Evolutionary conservation across 2,113 vertebrate genomes (phyloP).

Genomic region (Epinephelus fuscoguttatus): DNA sequence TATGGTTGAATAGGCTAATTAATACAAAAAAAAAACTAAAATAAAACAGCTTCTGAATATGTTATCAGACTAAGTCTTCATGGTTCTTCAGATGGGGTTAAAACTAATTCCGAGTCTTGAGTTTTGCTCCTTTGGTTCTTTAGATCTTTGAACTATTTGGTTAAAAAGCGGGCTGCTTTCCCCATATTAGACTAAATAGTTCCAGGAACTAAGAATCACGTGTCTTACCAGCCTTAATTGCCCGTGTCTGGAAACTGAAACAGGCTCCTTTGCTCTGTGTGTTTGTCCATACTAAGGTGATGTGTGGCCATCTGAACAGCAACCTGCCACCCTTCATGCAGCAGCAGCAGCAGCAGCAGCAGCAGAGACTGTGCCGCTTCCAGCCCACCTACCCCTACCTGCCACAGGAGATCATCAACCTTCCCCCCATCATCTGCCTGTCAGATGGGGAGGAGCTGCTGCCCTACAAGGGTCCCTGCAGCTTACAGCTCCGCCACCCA

Average conservation of each 20-base stretch:
- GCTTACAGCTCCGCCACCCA: conserved; percentile 89
- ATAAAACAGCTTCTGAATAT: too few relatives aligned
- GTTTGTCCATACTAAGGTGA: conserved; percentile 79
- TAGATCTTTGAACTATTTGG: too few relatives aligned
- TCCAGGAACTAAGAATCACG: background rate
- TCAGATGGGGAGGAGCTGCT: conserved; percentile 91
- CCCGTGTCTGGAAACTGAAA: background rate
- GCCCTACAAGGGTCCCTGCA: conserved; percentile 90
- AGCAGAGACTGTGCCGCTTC: conserved; percentile 90
- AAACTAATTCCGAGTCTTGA: too few relatives aligned
- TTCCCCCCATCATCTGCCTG: conserved; percentile 92
- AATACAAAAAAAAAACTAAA: too few relatives aligned
- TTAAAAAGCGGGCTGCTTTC: too few relatives aligned
- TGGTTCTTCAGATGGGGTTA: too few relatives aligned
- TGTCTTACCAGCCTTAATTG: too few relatives aligned
- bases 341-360: too few relatives aligned
- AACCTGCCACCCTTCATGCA: conserved; percentile 75
- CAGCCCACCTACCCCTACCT: conserved; percentile 92
- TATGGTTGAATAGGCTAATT: too few relatives aligned
- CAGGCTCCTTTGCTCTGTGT: background rate
- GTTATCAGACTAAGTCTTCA: too few relatives aligned
- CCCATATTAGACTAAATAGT: too few relatives aligned
- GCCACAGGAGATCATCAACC: conserved; percentile 90
- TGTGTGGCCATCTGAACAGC: conserved; percentile 86
- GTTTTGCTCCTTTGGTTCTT: too few relatives aligned